These are phyloP conservation scores for Drosophila lini DNA, from an alignment of 1,140 invertebrate genomes.

Conservation along the genomic window DNA sequence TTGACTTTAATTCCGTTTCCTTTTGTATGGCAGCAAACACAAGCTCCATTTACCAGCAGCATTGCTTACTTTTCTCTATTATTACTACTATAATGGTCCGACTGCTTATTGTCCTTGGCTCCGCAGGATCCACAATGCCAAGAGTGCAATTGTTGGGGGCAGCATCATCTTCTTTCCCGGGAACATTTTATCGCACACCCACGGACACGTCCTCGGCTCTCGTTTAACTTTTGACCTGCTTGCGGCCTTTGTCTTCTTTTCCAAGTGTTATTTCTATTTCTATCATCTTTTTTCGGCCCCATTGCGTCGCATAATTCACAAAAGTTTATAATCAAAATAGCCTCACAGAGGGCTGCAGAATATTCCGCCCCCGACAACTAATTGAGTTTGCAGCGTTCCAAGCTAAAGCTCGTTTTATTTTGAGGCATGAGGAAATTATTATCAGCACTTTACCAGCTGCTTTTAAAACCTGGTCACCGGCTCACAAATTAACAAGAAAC, in stretches of 20 bases:
- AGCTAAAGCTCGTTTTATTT: constrained; percentile 34
- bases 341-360: constrained; percentile 12
- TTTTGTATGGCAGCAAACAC: constrained; percentile 34
- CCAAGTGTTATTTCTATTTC: constrained; percentile 30
- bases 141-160: constrained; percentile 63
- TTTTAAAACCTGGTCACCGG: constrained; percentile 20
- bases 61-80: constrained; percentile 55
- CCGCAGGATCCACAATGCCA: constrained; percentile 47
- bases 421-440: constrained; percentile 17
- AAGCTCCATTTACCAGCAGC: constrained; percentile 27
- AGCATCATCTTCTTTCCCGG: constrained; percentile 26
- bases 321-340: constrained; percentile 66
- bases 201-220: constrained; percentile 54
- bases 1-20: constrained; percentile 22
- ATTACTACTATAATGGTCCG: constrained; percentile 49
- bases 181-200: constrained; percentile 60
- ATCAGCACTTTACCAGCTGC: constrained; percentile 33
- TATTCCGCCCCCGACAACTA: constrained; percentile 37
- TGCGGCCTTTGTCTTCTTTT: constrained; percentile 35
- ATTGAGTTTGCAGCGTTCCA: constrained; percentile 59
- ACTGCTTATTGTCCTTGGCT: constrained; percentile 62
- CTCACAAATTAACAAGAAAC: constrained; percentile 40
- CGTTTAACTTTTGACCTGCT: constrained; percentile 54
- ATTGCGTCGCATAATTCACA: constrained; percentile 64
- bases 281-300: constrained; percentile 16